Evolutionary conservation across 2,113 vertebrate species (phyloP), one percentile per base, ranked within the genome.

Genomic region (Nettapus auritus): DNA sequence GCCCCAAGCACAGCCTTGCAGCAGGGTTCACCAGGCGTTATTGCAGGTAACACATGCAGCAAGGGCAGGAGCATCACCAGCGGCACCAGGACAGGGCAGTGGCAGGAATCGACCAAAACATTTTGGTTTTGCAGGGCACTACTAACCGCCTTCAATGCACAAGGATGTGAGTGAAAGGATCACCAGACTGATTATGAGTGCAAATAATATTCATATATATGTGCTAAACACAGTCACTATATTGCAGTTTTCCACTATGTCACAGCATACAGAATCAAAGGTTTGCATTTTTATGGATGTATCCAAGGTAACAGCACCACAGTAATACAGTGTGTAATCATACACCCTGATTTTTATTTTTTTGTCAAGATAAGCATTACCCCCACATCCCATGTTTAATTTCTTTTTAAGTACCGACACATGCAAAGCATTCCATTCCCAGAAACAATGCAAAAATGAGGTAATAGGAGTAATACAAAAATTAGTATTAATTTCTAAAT

Each of bases 341-440:
- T 98, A 98, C 98, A 98, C 98, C 98, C 98, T 99, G 98, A 98
- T 98, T 94, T 95, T 95, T 96, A 38, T 40, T 94, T 88, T 75
- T 93, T 97, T 97, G 97, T 98, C 98, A 96, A 98, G 98, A 98
- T 98, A 98, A 98, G 97, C 94, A 97, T 97, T 97, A 95, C 67
- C 56, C 95, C 83, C 69, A 59, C 67, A 82, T 95, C 66, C 96
- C 97, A 95, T 93, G 97, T 98, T 98, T 96, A 97, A 97, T 70
- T 78, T 96, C 95, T 73, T 95, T 89, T 96, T 98, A 98, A 98
- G 98, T 99, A 99, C 98, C 98, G 92, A 99, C 91, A 98, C 99
- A 99, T 99, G 99, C 99, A 99, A 99, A 99, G 99, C 99, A 99
- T 99, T 99, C 99, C 98, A 98, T 98, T 98, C 97, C 97, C 98